Conservation (phyloP, 1,140 invertebrate genomes). For the Macrosteles quadrilineatus region DNA sequence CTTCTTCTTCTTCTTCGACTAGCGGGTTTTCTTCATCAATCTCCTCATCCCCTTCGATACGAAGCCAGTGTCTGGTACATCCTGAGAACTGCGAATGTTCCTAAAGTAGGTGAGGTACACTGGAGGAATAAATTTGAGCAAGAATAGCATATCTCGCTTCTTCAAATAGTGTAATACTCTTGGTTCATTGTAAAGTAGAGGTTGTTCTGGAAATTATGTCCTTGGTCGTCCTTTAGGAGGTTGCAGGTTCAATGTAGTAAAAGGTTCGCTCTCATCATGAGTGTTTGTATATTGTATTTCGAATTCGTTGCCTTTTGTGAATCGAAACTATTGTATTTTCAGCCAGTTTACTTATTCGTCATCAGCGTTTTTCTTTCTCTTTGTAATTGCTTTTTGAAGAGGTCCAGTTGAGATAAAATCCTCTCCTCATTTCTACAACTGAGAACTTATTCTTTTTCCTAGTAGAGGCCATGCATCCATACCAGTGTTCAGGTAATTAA, state of each 20-base stretch:
- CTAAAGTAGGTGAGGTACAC: constrained; percentile 10
- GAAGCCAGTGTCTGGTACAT: not conserved
- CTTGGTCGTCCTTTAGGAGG: constrained; percentile 15
- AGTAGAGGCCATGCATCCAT: not conserved
- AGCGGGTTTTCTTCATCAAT: not conserved
- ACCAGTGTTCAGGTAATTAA: constrained; percentile 29
- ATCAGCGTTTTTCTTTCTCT: constrained; percentile 20
- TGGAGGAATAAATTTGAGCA: constrained; percentile 26
- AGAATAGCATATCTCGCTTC: constrained; percentile 28
- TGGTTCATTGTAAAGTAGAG: constrained; percentile 2
- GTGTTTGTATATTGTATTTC: constrained; percentile 32
- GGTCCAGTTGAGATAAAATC: constrained; percentile 30
- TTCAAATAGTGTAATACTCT: constrained; percentile 18
- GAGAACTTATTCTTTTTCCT: constrained; percentile 28
- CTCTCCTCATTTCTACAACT: constrained; percentile 19
- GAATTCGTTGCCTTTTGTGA: constrained; percentile 25
- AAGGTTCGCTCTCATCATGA: constrained; percentile 7
- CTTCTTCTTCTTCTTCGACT: constrained; percentile 6
- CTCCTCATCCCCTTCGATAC: not conserved
- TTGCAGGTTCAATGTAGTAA: constrained; percentile 18
- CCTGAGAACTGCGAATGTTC: not conserved
- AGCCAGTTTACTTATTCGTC: constrained; percentile 28
- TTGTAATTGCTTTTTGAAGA: constrained; percentile 28
- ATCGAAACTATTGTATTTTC: constrained; percentile 31
- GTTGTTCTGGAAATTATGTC: constrained; percentile 4